Evolutionary conservation across 2,888 invertebrate species (phyloP).

Genomic region (Timema podura): DNA sequence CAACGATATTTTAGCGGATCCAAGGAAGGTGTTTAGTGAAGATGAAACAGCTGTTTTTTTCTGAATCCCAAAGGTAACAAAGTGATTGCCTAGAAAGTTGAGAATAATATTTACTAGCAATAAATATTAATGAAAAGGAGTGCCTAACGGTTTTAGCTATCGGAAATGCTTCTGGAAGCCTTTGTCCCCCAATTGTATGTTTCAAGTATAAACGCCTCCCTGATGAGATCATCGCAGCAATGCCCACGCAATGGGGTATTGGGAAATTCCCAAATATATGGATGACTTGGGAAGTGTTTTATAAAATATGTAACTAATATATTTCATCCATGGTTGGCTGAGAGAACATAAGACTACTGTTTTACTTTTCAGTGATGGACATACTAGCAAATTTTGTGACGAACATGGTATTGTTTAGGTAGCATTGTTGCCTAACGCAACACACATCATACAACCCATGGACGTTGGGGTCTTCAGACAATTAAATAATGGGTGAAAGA

Average conservation of each 20-base stretch:
- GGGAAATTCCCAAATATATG: slow-evolving; percentile 32
- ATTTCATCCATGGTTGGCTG: slow-evolving; percentile 32
- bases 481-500: slow-evolving; percentile 40
- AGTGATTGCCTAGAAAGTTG: no score
- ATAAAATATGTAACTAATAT: slow-evolving; percentile 32
- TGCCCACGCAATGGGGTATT: slow-evolving; percentile 31
- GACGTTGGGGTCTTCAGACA: slow-evolving; percentile 38
- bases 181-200: slow-evolving; percentile 30
- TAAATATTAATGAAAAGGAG: slow-evolving; percentile 26
- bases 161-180: slow-evolving; percentile 37
- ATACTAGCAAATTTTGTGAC: slow-evolving; percentile 42
- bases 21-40: slow-evolving; percentile 38
- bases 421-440: slow-evolving; percentile 41
- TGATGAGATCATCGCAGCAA: background rate
- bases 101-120: slow-evolving; percentile 28
- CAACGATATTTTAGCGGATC: slow-evolving; percentile 35
- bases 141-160: no score
- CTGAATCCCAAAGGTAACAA: slow-evolving; percentile 38
- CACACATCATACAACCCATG: slow-evolving; percentile 43
- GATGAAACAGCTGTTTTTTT: slow-evolving; percentile 43
- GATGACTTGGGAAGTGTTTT: slow-evolving; percentile 28
- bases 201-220: slow-evolving; percentile 27
- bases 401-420: slow-evolving; percentile 41
- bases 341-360: slow-evolving; percentile 35
- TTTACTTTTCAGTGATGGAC: slow-evolving; percentile 34